Evolutionary conservation across 2,113 vertebrate genomes (phyloP).

Genomic region (Serinus canaria): DNA sequence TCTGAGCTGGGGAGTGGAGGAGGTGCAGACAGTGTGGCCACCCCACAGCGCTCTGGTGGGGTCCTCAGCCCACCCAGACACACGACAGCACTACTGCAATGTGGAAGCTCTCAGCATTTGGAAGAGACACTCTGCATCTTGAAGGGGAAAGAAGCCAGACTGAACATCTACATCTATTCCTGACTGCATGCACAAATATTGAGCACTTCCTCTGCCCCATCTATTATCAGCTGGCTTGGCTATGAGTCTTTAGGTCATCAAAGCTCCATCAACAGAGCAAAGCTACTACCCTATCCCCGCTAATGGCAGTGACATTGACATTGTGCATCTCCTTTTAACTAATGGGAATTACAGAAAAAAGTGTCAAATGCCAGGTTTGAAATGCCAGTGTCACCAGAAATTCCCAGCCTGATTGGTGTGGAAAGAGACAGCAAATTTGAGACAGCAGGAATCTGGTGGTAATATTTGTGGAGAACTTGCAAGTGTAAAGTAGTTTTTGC

Average conservation of each 20-base stretch:
- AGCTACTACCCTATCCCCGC: neutral
- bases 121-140: neutral
- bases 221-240: neutral
- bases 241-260: neutral
- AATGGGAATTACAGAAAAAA: neutral
- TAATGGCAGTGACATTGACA: neutral
- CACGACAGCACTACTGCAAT: neutral
- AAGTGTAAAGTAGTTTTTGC: neutral
- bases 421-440: neutral
- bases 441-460: neutral
- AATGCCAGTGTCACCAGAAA: neutral
- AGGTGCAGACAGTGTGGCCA: neutral
- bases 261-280: neutral
- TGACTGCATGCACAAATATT: neutral
- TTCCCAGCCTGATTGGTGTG: neutral
- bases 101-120: neutral
- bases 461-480: neutral
- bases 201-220: rapidly evolving
- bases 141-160: neutral
- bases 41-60: neutral
- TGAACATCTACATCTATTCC: neutral
- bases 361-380: neutral
- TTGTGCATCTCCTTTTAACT: neutral
- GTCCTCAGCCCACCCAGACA: neutral
- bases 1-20: neutral